A percentile compares a stretch with the other conserved stretches of the same genome.
Conservation (phyloP, 2,113 vertebrate genomes). For the Hippopotamus amphibius region DNA sequence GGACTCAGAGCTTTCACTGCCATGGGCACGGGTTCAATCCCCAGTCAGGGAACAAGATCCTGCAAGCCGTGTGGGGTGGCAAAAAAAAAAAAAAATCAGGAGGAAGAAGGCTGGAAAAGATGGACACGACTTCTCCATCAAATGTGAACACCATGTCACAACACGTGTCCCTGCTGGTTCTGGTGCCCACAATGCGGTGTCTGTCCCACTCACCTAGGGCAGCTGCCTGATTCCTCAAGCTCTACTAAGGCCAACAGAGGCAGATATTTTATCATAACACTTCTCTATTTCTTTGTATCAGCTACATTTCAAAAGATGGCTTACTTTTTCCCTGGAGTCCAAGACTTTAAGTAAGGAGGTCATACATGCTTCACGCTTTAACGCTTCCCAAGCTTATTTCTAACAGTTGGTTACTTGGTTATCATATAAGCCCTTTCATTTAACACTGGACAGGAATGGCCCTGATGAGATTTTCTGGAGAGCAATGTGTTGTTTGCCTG, state of each 20-base stretch:
- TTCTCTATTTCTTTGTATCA: neutral
- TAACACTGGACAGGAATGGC: neutral
- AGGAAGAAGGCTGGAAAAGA: neutral
- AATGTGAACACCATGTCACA: neutral
- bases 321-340: neutral
- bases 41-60: too few species aligned
- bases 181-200: neutral
- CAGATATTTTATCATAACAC: neutral
- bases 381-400: neutral
- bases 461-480: neutral
- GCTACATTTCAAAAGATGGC: neutral
- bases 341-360: neutral
- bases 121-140: neutral
- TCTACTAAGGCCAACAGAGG: neutral
- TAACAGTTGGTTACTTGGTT: neutral
- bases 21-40: too few species aligned
- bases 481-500: neutral
- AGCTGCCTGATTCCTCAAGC: neutral
- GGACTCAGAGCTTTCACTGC: rapidly evolving
- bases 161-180: neutral
- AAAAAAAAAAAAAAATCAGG: neutral
- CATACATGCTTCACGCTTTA: neutral
- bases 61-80: too few species aligned
- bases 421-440: neutral
- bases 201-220: neutral